Percentiles rank a stretch among this genome's conserved stretches.
Evolutionary conservation across 2,888 invertebrate species (phyloP).

Genomic region (Cataglyphis albicans): DNA sequence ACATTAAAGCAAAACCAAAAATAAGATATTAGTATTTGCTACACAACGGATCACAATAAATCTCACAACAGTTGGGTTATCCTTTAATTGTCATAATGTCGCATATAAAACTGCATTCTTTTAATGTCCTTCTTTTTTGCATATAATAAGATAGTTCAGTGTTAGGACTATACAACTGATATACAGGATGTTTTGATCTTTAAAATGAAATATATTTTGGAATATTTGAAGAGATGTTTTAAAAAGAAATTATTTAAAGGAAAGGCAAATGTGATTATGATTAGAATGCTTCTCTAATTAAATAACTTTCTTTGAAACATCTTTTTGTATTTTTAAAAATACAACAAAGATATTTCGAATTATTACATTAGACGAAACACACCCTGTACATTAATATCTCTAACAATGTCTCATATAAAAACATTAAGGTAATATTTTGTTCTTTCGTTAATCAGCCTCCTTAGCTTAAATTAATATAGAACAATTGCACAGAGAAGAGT

Average conservation of each 20-base stretch:
- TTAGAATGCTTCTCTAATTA: neutral
- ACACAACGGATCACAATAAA: conserved; percentile 58
- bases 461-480: conserved; percentile 69
- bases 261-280: neutral
- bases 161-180: conserved; percentile 71
- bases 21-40: conserved; percentile 52
- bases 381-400: conserved; percentile 52
- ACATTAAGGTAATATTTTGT: conserved; percentile 56
- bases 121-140: conserved; percentile 27
- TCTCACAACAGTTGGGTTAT: conserved; percentile 60
- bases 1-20: conserved; percentile 38
- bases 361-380: conserved; percentile 16
- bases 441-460: conserved; percentile 67
- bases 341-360: conserved; percentile 16
- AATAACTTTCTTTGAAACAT: conserved; percentile 8
- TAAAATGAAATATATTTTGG: neutral
- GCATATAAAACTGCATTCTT: conserved; percentile 62
- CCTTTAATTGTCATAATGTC: conserved; percentile 57
- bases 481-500: conserved; percentile 71
- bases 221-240: neutral
- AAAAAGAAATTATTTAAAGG: neutral
- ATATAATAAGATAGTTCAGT: conserved; percentile 63
- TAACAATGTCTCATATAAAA: conserved; percentile 63
- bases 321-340: neutral
- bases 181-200: conserved; percentile 25